Conservation (phyloP, 2,797 vertebrate species). For the Clarias fuscus region DNA sequence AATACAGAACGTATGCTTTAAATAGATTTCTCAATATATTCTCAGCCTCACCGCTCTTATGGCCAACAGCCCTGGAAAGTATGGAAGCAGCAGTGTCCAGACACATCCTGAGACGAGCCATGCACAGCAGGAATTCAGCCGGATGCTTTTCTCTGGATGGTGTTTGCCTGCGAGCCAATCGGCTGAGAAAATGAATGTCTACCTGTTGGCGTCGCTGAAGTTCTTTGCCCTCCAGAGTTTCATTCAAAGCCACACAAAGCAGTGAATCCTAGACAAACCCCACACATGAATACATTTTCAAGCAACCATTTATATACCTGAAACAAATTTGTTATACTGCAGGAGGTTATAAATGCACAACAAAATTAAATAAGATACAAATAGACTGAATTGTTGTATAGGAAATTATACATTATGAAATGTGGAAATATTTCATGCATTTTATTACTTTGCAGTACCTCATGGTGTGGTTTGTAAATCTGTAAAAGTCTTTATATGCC, state of each 20-base stretch:
- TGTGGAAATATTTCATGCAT: background rate
- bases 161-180: constrained; percentile 65
- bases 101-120: constrained; percentile 65
- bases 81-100: constrained; percentile 64
- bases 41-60: constrained; percentile 51
- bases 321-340: background rate
- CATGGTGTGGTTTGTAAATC: background rate
- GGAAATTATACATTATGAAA: background rate
- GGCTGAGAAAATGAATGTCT: constrained; percentile 65
- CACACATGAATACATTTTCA: constrained; percentile 5
- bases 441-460: background rate
- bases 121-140: constrained; percentile 70
- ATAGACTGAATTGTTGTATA: background rate
- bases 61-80: constrained; percentile 43
- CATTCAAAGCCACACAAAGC: constrained; percentile 52
- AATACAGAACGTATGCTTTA: background rate
- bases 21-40: background rate
- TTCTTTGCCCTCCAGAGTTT: constrained; percentile 17
- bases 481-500: background rate
- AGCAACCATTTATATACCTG: background rate
- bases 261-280: constrained; percentile 67
- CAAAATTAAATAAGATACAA: background rate
- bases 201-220: constrained; percentile 38
- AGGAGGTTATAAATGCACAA: background rate
- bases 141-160: constrained; percentile 61